Percentiles rank a stretch among this genome's conserved stretches.
These are phyloP conservation scores for Diogma glabrata DNA, from an alignment of 2,888 invertebrate species.

Conservation along the genomic window DNA sequence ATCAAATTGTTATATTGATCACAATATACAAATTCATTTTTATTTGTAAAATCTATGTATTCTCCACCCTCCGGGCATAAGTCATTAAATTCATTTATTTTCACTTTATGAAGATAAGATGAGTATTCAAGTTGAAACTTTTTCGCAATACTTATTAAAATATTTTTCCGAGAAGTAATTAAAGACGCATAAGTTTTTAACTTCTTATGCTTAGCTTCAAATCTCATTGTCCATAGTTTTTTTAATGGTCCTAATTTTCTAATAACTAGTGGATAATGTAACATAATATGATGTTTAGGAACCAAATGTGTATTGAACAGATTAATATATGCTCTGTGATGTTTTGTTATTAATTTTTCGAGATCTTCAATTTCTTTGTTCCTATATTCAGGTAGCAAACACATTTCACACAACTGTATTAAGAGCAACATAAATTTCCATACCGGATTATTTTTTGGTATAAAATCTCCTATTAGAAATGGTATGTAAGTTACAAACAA, in stretches of 20 bases:
- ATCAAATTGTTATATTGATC: too few species aligned
- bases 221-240: slow-evolving; percentile 19
- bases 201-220: slow-evolving; percentile 21
- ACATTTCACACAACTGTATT: background rate
- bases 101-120: too few species aligned
- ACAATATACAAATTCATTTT: too few species aligned
- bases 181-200: slow-evolving; percentile 17
- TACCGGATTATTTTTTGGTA: slow-evolving; percentile 13
- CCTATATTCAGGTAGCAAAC: slow-evolving; percentile 3
- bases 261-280: slow-evolving; percentile 19
- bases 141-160: slow-evolving; percentile 15
- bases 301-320: slow-evolving; percentile 15
- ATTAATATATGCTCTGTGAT: slow-evolving; percentile 15
- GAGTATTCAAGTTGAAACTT: slow-evolving; percentile 16
- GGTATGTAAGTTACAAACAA: slow-evolving; percentile 14
- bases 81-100: too few species aligned
- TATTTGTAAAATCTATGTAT: too few species aligned
- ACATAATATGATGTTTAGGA: slow-evolving; percentile 20
- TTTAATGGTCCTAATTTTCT: slow-evolving; percentile 19
- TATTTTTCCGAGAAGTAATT: slow-evolving; percentile 17
- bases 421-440: background rate
- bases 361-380: too few species aligned
- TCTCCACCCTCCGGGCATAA: too few species aligned
- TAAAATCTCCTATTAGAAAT: slow-evolving; percentile 14
- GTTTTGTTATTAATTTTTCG: slow-evolving; percentile 13